Evolutionary conservation across 1,140 invertebrate species (phyloP).

Genomic region (Watersipora subatra): DNA sequence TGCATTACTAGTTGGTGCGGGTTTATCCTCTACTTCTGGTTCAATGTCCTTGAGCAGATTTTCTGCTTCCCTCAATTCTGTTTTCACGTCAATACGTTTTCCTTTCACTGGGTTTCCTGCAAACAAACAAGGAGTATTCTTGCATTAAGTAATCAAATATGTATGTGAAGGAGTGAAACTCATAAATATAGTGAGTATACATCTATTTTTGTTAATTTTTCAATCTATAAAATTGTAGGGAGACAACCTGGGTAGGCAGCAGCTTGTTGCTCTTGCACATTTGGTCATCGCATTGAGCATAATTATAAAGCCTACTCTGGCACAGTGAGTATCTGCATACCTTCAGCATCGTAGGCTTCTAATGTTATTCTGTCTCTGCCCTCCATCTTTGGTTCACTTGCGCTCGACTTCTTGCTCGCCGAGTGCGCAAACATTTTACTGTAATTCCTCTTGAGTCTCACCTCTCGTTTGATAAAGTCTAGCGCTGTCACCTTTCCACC

Average conservation of each 20-base stretch:
- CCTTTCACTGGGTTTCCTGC: conserved; percentile 14
- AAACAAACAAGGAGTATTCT: background rate
- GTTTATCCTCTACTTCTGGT: background rate
- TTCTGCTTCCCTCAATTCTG: conserved; percentile 17
- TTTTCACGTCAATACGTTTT: conserved; percentile 15
- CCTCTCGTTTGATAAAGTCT: background rate
- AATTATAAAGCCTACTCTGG: too few species aligned
- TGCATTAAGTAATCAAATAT: background rate
- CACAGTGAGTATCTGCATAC: too few species aligned
- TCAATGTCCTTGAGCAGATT: conserved; percentile 8
- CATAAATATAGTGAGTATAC: too few species aligned
- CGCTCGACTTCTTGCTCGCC: conserved; percentile 1
- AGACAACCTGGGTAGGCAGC: too few species aligned
- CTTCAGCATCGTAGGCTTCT: conserved; percentile 13
- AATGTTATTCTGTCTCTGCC: conserved; percentile 20
- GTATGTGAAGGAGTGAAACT: too few species aligned
- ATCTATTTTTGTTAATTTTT: too few species aligned
- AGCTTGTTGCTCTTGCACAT: too few species aligned
- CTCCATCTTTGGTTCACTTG: conserved; percentile 22
- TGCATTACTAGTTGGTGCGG: too few species aligned
- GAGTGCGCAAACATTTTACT: conserved; percentile 16
- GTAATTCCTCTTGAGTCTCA: conserved; percentile 16
- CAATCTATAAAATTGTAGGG: too few species aligned
- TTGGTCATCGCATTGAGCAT: too few species aligned
- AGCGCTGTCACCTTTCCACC: background rate